Conservation (phyloP, 2,888 invertebrate genomes). For the Agrotis exclamationis region DNA sequence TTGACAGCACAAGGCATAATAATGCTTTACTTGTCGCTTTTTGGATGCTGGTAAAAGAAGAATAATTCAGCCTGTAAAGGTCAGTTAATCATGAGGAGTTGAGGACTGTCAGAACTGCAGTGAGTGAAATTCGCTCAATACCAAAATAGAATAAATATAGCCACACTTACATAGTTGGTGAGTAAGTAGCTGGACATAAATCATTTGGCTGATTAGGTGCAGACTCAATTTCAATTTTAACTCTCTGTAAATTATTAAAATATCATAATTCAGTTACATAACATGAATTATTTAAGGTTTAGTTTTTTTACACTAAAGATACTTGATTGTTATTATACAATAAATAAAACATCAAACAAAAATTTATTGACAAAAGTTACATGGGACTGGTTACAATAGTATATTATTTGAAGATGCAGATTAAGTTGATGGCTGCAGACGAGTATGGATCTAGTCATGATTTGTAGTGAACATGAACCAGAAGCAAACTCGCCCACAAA, state of each 20-base stretch:
- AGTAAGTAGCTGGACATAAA: conserved; percentile 78
- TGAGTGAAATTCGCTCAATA: background rate
- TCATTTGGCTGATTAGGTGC: conserved; percentile 69
- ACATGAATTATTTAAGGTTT: background rate
- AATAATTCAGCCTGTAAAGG: background rate
- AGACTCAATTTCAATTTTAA: conserved; percentile 76
- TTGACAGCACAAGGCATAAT: background rate
- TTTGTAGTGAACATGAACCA: conserved; percentile 92
- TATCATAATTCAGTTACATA: background rate
- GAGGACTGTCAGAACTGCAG: too few relatives aligned
- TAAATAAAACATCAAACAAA: too few relatives aligned
- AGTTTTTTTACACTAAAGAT: background rate
- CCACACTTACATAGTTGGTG: conserved; percentile 80
- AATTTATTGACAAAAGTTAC: background rate
- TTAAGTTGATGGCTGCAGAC: conserved; percentile 93
- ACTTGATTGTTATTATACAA: background rate
- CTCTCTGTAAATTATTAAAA: conserved; percentile 73
- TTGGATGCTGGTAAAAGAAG: background rate
- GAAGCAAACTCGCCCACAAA: conserved; percentile 96
- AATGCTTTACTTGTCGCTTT: background rate
- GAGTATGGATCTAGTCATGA: conserved; percentile 98
- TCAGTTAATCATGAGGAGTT: background rate
- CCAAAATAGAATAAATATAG: background rate
- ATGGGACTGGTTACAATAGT: background rate
- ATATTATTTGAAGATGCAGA: conserved; percentile 64